phyloP scores from a whole-genome alignment of 2,113 vertebrate genomes.

The Lagenorhynchus albirostris region DNA sequence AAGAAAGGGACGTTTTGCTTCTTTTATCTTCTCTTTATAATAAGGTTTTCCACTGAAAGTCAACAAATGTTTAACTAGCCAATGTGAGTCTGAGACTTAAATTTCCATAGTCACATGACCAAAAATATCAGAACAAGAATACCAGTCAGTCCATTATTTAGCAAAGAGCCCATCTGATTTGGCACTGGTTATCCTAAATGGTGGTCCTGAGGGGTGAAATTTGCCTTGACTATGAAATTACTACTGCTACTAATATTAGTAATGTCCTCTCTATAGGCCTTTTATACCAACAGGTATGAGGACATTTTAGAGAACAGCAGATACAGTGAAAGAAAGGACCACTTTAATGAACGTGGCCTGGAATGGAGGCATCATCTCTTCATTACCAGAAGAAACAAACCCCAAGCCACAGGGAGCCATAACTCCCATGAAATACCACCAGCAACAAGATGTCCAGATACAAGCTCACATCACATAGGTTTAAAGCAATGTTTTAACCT shows the following conservation, averaged over 20 bases:
- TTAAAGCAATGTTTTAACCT: not conserved
- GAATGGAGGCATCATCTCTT: not conserved
- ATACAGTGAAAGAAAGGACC: not conserved
- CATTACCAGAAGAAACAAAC: not conserved
- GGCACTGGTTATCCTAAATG: not conserved
- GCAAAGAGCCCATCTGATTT: not conserved
- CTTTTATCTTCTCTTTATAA: not conserved
- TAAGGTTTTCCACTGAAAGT: not conserved
- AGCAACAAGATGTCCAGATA: not conserved
- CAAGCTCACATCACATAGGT: not conserved
- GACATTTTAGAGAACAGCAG: not conserved
- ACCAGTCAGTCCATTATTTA: not conserved
- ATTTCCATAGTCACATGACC: not conserved
- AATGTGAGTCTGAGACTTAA: not conserved
- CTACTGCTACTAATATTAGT: not conserved
- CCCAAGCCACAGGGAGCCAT: not conserved
- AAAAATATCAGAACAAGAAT: not conserved
- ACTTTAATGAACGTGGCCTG: not conserved
- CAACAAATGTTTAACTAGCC: not conserved
- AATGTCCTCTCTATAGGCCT: not conserved
- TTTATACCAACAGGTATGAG: not conserved
- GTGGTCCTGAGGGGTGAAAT: not conserved
- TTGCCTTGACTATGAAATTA: not conserved
- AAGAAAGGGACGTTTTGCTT: not conserved
- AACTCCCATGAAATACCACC: not conserved